These are phyloP conservation scores for Dryas iulia DNA, from an alignment of 1,140 invertebrate genomes.

Conservation along the genomic window DNA sequence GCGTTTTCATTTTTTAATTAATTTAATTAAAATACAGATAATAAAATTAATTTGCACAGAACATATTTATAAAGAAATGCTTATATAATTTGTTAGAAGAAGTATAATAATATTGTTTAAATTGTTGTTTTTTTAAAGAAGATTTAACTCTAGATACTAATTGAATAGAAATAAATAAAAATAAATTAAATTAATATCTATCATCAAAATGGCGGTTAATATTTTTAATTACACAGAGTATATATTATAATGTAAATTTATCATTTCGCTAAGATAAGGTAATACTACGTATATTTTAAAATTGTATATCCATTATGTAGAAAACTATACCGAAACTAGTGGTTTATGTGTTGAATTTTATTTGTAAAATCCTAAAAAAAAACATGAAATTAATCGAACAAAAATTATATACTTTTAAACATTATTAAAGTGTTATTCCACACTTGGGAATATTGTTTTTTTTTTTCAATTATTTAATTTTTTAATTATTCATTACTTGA, in stretches of 20 bases:
- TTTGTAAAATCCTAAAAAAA: background rate
- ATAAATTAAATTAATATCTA: background rate
- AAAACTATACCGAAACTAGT: background rate
- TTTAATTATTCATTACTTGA: too few relatives aligned
- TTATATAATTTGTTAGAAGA: background rate
- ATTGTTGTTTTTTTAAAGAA: too few relatives aligned
- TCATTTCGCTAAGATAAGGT: background rate
- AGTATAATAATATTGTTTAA: background rate
- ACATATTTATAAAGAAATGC: background rate
- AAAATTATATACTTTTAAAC: too few relatives aligned
- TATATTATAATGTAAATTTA: background rate
- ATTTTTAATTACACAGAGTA: conserved; percentile 2
- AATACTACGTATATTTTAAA: background rate
- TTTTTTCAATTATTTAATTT: too few relatives aligned
- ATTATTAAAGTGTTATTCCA: too few relatives aligned
- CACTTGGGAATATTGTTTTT: too few relatives aligned
- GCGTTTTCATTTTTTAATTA: too few relatives aligned
- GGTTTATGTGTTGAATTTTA: background rate
- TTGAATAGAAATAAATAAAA: background rate
- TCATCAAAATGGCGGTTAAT: conserved; percentile 3
- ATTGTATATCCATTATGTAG: background rate
- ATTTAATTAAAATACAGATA: background rate
- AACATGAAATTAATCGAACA: too few relatives aligned
- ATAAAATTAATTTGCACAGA: background rate
- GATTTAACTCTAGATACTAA: too few relatives aligned